phyloP scores from a whole-genome alignment of 1,140 invertebrate species.

The Dendroctonus ponderosae region DNA sequence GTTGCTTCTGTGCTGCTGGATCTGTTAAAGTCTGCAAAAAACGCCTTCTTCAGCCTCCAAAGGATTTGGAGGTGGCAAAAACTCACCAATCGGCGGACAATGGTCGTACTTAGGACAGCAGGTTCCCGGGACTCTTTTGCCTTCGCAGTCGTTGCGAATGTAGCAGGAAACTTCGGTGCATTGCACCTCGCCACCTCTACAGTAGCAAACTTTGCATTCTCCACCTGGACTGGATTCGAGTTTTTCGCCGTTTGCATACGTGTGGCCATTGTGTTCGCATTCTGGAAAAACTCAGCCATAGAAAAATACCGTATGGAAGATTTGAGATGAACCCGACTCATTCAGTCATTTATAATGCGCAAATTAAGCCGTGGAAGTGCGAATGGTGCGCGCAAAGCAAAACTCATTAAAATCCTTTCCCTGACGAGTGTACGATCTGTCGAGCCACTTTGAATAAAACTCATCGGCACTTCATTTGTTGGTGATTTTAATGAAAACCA shows the following conservation, averaged over 20 bases:
- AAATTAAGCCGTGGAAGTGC: no score
- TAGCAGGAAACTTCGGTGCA: slow-evolving; percentile 74
- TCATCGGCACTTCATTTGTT: neutral
- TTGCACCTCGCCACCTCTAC: slow-evolving; percentile 73
- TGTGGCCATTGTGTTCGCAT: slow-evolving; percentile 71
- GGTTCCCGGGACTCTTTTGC: slow-evolving; percentile 63
- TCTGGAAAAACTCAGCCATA: slow-evolving; percentile 55
- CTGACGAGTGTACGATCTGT: no score
- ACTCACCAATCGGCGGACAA: slow-evolving; percentile 65
- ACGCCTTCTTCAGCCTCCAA: no score
- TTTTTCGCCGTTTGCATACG: slow-evolving; percentile 73
- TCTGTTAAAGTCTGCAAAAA: slow-evolving; percentile 13
- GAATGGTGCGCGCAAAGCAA: no score
- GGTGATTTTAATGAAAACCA: slow-evolving; percentile 1
- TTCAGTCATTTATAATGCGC: no score
- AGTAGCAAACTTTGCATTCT: slow-evolving; percentile 76
- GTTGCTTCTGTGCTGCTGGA: slow-evolving; percentile 19
- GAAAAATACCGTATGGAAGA: no score
- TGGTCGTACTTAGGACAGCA: slow-evolving; percentile 79
- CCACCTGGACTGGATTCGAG: slow-evolving; percentile 63
- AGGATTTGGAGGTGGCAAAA: neutral
- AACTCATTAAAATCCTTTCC: no score
- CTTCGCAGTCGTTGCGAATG: slow-evolving; percentile 69
- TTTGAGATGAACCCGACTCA: no score
- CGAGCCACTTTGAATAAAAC: neutral